Conservation (phyloP, 1,140 invertebrate species). For the Brachionus calyciflorus region DNA sequence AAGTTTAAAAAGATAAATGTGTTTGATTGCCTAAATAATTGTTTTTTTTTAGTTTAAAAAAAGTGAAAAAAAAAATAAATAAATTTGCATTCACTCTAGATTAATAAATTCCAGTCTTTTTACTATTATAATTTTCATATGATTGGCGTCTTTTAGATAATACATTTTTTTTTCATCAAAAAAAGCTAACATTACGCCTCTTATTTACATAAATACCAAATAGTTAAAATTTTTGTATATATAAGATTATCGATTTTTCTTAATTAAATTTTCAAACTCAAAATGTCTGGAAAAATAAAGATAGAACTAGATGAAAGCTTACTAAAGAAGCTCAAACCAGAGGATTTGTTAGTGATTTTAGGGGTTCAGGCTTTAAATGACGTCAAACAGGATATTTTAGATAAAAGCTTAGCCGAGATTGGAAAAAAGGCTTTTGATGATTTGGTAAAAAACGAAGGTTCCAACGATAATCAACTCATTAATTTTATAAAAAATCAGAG, state of each 20-base stretch:
- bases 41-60: too few relatives aligned
- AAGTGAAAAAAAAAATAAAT: too few relatives aligned
- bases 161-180: too few relatives aligned
- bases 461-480: not conserved
- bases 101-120: too few relatives aligned
- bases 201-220: too few relatives aligned
- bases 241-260: not conserved
- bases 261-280: not conserved
- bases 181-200: too few relatives aligned
- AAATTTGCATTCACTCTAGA: too few relatives aligned
- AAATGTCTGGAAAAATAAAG: constrained; percentile 8
- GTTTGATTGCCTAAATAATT: too few relatives aligned
- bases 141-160: too few relatives aligned
- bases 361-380: not conserved
- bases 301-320: constrained; percentile 19
- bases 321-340: not conserved
- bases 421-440: not conserved
- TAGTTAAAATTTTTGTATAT: not conserved
- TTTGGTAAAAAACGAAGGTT: not conserved
- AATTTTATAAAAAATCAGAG: not conserved
- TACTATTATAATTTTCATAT: too few relatives aligned
- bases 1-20: too few relatives aligned
- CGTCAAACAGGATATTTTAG: not conserved
- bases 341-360: not conserved
- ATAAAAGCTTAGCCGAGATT: not conserved